These are phyloP conservation scores for Calameuta idolon DNA, from an alignment of 2,888 invertebrate species.

Conservation along the genomic window DNA sequence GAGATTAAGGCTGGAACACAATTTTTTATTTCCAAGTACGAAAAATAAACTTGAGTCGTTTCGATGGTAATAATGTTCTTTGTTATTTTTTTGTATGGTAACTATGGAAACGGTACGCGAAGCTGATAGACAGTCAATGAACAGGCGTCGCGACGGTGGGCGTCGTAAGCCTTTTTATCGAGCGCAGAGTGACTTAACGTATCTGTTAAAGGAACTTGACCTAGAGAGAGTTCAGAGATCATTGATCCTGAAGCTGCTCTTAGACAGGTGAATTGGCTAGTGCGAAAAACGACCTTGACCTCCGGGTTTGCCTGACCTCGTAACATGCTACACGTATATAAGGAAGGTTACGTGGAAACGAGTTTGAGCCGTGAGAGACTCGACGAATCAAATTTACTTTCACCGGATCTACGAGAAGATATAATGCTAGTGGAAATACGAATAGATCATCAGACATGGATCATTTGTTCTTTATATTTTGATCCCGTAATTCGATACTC, in stretches of 20 bases:
- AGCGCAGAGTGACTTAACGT: neutral
- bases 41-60: neutral
- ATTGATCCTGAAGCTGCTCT: slow-evolving; percentile 31
- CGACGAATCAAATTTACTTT: slow-evolving; percentile 48
- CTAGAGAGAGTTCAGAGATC: slow-evolving; percentile 30
- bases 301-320: slow-evolving; percentile 44
- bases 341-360: slow-evolving; percentile 58
- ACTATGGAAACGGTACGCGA: neutral
- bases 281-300: slow-evolving; percentile 44
- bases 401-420: slow-evolving; percentile 26
- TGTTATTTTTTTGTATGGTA: neutral
- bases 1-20: neutral
- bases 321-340: slow-evolving; percentile 46
- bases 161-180: neutral
- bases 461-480: neutral
- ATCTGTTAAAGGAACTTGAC: slow-evolving; percentile 35
- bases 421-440: neutral
- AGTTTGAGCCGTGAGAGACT: slow-evolving; percentile 48
- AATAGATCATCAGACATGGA: neutral
- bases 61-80: neutral
- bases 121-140: neutral
- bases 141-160: neutral
- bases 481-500: neutral
- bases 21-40: neutral
- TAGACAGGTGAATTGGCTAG: slow-evolving; percentile 20